Percentiles rank a stretch among this genome's conserved stretches.
These are phyloP conservation scores for Lampris incognitus DNA, from an alignment of 2,113 vertebrate species.

Conservation along the genomic window DNA sequence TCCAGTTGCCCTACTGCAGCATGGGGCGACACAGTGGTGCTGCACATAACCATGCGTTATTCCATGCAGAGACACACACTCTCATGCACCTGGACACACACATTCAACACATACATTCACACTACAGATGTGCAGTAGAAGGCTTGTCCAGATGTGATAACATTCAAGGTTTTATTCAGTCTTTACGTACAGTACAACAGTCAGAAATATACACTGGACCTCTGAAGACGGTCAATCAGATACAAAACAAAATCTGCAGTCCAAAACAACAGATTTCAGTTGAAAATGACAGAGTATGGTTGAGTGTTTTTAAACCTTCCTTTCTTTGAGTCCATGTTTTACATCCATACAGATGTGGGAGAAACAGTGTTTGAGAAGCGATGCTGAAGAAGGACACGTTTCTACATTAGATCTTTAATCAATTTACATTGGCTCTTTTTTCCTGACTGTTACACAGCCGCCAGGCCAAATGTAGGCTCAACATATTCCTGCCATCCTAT, in stretches of 20 bases:
- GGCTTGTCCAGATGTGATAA: slow-evolving; percentile 66
- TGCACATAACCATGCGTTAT: slow-evolving; percentile 4
- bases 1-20: slow-evolving; percentile 19
- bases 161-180: slow-evolving; percentile 85
- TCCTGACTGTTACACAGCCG: background rate
- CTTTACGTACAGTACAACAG: slow-evolving; percentile 84
- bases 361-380: slow-evolving; percentile 37
- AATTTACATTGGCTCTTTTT: slow-evolving; percentile 20
- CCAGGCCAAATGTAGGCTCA: background rate
- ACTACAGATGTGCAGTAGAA: slow-evolving; percentile 59
- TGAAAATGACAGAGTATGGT: slow-evolving; percentile 55
- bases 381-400: slow-evolving; percentile 39
- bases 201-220: slow-evolving; percentile 81
- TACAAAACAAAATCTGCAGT: slow-evolving; percentile 58
- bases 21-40: slow-evolving; percentile 40
- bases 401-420: slow-evolving; percentile 22
- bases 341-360: slow-evolving; percentile 55
- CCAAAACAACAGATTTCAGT: slow-evolving; percentile 47
- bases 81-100: background rate
- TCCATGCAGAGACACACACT: slow-evolving; percentile 11
- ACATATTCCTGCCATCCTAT: too few relatives aligned
- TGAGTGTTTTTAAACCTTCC: slow-evolving; percentile 39
- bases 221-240: slow-evolving; percentile 67
- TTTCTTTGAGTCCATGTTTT: slow-evolving; percentile 49
- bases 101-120: background rate